phyloP scores from a whole-genome alignment of 92 coral and sea anemone species.

The Scolanthus callimorphus region DNA sequence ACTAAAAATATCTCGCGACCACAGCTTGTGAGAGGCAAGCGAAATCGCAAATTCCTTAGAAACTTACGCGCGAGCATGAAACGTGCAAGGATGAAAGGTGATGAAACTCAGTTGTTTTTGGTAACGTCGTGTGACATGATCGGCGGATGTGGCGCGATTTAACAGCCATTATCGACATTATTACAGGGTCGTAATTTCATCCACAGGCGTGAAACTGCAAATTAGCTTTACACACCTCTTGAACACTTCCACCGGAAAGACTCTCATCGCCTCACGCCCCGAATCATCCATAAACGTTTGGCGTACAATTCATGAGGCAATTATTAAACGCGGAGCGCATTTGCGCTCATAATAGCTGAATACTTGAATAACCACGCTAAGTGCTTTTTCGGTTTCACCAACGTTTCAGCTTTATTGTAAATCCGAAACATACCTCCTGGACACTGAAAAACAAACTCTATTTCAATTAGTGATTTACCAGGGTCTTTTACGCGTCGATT shows the following conservation, averaged over 20 bases:
- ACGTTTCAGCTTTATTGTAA: neutral
- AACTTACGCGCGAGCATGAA: neutral
- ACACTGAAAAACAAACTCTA: neutral
- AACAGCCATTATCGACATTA: neutral
- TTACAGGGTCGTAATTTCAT: neutral
- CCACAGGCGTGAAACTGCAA: conserved; percentile 3
- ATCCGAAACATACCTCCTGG: neutral
- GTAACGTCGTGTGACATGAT: neutral
- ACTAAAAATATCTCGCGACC: neutral
- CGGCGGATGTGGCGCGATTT: neutral
- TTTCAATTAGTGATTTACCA: neutral
- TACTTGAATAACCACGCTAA: neutral
- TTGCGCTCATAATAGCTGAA: too few species aligned
- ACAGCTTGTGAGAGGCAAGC: neutral
- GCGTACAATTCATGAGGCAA: too few species aligned
- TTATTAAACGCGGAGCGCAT: too few species aligned
- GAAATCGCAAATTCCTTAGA: too few species aligned
- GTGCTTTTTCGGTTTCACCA: neutral
- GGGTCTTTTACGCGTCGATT: neutral
- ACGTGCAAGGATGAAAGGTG: neutral
- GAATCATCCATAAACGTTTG: too few species aligned
- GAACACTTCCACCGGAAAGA: neutral
- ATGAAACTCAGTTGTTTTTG: neutral
- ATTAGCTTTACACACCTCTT: neutral
- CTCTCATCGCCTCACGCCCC: conserved; percentile 1